phyloP scores from a whole-genome alignment of 2,797 vertebrate species.

The Typhlichthys subterraneus region DNA sequence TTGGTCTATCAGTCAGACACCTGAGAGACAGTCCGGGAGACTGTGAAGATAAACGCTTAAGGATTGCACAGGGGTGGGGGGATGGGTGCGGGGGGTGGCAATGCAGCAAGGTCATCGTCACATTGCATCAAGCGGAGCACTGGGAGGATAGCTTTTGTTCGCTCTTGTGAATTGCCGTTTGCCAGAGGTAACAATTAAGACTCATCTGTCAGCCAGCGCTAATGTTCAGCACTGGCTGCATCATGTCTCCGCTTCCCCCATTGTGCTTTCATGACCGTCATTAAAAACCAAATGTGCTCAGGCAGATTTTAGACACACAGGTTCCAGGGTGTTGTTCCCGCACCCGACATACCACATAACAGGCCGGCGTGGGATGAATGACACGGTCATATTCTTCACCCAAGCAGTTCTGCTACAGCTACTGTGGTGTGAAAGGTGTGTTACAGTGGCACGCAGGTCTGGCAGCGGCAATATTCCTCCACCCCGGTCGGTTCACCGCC shows the following conservation, averaged over 20 bases:
- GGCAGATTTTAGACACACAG: slow-evolving; percentile 40
- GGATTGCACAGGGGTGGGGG: slow-evolving; percentile 58
- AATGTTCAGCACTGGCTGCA: slow-evolving; percentile 52
- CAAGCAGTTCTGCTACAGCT: neutral
- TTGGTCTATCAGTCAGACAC: slow-evolving; percentile 74
- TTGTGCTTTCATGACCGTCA: slow-evolving; percentile 50
- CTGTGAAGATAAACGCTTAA: slow-evolving; percentile 72
- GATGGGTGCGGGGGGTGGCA: slow-evolving; percentile 41
- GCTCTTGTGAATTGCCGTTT: slow-evolving; percentile 66
- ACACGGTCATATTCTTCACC: too few relatives aligned
- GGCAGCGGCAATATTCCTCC: slow-evolving; percentile 50
- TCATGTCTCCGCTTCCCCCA: slow-evolving; percentile 42
- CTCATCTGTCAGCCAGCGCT: slow-evolving; percentile 72
- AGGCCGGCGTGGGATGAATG: neutral
- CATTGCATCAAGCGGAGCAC: slow-evolving; percentile 72
- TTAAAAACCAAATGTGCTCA: slow-evolving; percentile 59
- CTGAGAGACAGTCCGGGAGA: slow-evolving; percentile 72
- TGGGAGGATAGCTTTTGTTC: slow-evolving; percentile 69
- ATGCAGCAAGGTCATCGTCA: slow-evolving; percentile 78
- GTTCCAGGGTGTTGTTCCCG: slow-evolving; percentile 28
- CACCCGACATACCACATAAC: slow-evolving; percentile 1
- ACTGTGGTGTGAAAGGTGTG: slow-evolving; percentile 43
- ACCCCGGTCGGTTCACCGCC: slow-evolving; percentile 24
- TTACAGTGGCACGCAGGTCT: slow-evolving; percentile 53
- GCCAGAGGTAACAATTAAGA: slow-evolving; percentile 80